Conservation (phyloP, 2,888 invertebrate genomes). For the Pachymerium ferrugineum region DNA sequence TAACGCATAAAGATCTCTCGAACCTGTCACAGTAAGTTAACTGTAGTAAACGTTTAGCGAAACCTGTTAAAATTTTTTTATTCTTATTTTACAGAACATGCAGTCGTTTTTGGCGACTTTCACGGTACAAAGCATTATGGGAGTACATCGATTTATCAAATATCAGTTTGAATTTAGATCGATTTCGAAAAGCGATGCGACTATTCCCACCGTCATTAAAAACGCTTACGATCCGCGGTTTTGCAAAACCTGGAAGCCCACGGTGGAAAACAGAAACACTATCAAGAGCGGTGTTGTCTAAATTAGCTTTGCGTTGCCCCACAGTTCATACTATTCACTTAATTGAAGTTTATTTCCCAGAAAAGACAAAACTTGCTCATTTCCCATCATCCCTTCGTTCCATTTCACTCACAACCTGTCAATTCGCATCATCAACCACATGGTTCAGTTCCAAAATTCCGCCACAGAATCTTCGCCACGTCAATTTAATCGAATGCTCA, state of each 20-base stretch:
- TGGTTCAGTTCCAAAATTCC: not conserved
- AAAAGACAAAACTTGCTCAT: not conserved
- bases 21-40: not conserved
- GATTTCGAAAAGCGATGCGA: not conserved
- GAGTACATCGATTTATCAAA: not conserved
- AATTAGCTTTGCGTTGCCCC: not conserved
- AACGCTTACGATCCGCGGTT: not conserved
- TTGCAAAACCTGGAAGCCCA: not conserved
- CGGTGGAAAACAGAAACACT: slow-evolving; percentile 17
- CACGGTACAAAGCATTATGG: not conserved
- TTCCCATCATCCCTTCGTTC: not conserved
- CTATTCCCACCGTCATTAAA: not conserved
- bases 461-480: not conserved
- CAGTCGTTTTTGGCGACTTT: not conserved
- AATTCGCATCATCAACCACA: not conserved
- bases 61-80: not conserved
- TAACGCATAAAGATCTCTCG: not conserved
- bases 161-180: not conserved
- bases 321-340: not conserved
- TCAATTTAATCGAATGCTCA: not conserved
- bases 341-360: not conserved
- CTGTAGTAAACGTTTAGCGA: not conserved
- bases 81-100: not conserved
- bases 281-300: not conserved
- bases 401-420: not conserved